Percentiles rank a stretch among this genome's conserved stretches.
Evolutionary conservation across 2,888 invertebrate genomes (phyloP).

Genomic region (Idaea biselata): DNA sequence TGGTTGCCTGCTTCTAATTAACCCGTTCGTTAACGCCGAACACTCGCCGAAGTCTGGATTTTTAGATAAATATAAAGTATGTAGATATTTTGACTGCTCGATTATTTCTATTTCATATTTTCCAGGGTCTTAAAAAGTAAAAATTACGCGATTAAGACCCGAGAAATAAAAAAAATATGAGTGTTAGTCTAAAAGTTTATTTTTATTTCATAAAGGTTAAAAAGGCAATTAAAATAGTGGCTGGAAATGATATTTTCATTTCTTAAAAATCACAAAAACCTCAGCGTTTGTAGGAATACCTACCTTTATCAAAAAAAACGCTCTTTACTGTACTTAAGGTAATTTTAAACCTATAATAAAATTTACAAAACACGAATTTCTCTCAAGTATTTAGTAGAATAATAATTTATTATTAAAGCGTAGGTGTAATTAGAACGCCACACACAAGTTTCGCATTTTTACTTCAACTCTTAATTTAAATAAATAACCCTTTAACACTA

Average conservation of each 20-base stretch:
- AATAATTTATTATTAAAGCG: neutral
- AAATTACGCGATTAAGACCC: too few relatives aligned
- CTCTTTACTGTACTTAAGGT: too few relatives aligned
- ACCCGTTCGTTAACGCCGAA: slow-evolving; percentile 29
- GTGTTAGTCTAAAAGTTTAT: too few relatives aligned
- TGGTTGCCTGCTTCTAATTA: slow-evolving; percentile 24
- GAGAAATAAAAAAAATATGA: too few relatives aligned
- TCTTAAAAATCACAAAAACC: too few relatives aligned
- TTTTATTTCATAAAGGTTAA: too few relatives aligned
- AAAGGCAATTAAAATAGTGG: too few relatives aligned
- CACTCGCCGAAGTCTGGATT: slow-evolving; percentile 18
- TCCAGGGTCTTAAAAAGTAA: neutral
- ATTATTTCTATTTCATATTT: neutral
- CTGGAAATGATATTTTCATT: too few relatives aligned
- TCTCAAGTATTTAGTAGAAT: neutral
- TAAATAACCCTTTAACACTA: neutral
- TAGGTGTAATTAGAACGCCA: neutral
- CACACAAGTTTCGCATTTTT: neutral
- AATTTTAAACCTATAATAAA: neutral
- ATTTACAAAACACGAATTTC: neutral
- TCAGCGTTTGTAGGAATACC: too few relatives aligned
- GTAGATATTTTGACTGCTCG: neutral
- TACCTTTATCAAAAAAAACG: too few relatives aligned
- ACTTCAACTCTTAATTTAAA: neutral
- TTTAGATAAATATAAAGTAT: neutral